Evolutionary conservation across 2,888 invertebrate genomes (phyloP).

Genomic region (Notocelia uddmanniana): DNA sequence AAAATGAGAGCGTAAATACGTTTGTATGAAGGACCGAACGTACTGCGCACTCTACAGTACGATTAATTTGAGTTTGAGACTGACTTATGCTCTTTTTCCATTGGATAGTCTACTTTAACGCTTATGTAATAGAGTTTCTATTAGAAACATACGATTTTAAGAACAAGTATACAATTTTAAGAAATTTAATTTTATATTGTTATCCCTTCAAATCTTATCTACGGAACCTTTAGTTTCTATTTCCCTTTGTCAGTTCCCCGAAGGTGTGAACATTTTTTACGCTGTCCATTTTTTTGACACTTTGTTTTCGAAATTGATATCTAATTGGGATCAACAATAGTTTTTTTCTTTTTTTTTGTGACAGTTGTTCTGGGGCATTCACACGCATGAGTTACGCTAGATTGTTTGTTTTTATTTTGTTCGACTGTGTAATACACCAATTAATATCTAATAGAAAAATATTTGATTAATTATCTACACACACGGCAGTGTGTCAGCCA

Average conservation of each 20-base stretch:
- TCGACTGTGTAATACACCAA: neutral
- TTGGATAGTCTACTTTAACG: too few relatives aligned
- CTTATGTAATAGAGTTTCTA: too few relatives aligned
- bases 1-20: too few relatives aligned
- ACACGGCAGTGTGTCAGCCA: too few relatives aligned
- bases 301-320: constrained; percentile 67
- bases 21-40: too few relatives aligned
- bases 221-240: constrained; percentile 17
- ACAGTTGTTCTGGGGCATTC: constrained; percentile 16
- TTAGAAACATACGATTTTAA: too few relatives aligned
- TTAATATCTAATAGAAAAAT: neutral
- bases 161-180: too few relatives aligned
- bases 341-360: constrained; percentile 20
- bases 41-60: too few relatives aligned
- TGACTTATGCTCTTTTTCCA: too few relatives aligned
- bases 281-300: constrained; percentile 58
- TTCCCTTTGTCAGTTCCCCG: constrained; percentile 20
- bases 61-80: too few relatives aligned
- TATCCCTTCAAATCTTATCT: neutral
- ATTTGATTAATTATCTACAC: too few relatives aligned
- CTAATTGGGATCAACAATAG: constrained; percentile 62
- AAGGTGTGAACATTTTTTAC: constrained; percentile 48
- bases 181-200: too few relatives aligned
- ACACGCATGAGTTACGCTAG: neutral
- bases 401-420: neutral